phyloP scores from a whole-genome alignment of 1,140 invertebrate species.

The Scaptomyza graminum region DNA sequence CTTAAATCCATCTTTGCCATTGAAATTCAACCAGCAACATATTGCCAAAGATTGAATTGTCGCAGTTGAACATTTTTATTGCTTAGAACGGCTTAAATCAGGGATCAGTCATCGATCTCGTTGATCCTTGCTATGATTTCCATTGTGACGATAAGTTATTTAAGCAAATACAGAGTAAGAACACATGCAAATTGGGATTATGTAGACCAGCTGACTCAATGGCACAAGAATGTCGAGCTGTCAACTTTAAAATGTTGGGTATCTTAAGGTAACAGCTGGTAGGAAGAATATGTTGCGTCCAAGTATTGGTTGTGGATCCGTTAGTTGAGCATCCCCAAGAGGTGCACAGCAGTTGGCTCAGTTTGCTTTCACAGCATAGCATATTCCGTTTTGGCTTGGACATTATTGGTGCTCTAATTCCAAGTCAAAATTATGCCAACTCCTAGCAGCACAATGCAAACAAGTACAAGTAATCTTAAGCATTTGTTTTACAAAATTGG shows the following conservation, averaged over 20 bases:
- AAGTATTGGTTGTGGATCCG: slow-evolving; percentile 64
- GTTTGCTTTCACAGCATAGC: too few species aligned
- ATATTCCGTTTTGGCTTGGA: too few species aligned
- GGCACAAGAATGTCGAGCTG: slow-evolving; percentile 87
- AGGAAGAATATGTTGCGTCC: slow-evolving; percentile 86
- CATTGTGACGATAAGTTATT: slow-evolving; percentile 70
- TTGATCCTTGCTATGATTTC: not conserved
- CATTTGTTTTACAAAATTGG: too few species aligned
- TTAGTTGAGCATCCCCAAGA: too few species aligned
- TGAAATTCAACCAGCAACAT: slow-evolving; percentile 85
- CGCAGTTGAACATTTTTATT: slow-evolving; percentile 87
- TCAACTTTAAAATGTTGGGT: slow-evolving; percentile 68
- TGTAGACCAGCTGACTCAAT: slow-evolving; percentile 87
- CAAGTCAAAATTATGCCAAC: too few species aligned
- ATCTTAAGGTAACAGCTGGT: slow-evolving; percentile 83
- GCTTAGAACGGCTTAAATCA: slow-evolving; percentile 81
- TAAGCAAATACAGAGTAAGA: too few species aligned
- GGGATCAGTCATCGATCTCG: slow-evolving; percentile 24
- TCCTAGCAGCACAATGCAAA: too few species aligned
- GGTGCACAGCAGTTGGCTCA: too few species aligned
- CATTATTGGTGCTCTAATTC: too few species aligned
- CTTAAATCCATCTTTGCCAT: too few species aligned
- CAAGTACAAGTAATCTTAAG: too few species aligned
- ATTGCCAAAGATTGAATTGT: slow-evolving; percentile 85
- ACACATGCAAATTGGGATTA: slow-evolving; percentile 87